phyloP scores from a whole-genome alignment of 2,888 invertebrate species.

The Euphydryas editha region DNA sequence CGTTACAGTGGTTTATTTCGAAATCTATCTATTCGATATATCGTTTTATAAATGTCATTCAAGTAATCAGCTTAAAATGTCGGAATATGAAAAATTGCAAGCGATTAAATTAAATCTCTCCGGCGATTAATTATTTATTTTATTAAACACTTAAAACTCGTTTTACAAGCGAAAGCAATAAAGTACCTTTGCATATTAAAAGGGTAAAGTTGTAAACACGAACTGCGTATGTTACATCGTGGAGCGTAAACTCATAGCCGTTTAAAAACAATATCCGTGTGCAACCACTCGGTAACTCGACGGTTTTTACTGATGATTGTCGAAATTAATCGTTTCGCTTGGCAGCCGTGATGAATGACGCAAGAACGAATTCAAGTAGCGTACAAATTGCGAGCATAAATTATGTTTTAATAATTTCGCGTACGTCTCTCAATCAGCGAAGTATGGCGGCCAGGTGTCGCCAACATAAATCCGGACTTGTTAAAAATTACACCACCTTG shows the following conservation, averaged over 20 bases:
- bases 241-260: slow-evolving; percentile 24
- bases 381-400: slow-evolving; percentile 82
- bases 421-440: slow-evolving; percentile 60
- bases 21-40: not conserved
- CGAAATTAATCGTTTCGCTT: slow-evolving; percentile 67
- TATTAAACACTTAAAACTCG: not conserved
- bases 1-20: not conserved
- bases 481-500: slow-evolving; percentile 65
- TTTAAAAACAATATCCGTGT: slow-evolving; percentile 41
- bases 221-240: slow-evolving; percentile 8
- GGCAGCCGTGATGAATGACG: slow-evolving; percentile 75
- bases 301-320: slow-evolving; percentile 71
- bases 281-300: slow-evolving; percentile 52
- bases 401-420: slow-evolving; percentile 80
- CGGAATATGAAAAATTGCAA: not conserved
- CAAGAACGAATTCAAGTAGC: slow-evolving; percentile 79
- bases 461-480: slow-evolving; percentile 67
- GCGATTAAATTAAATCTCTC: not conserved
- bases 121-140: not conserved
- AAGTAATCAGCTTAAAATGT: not conserved
- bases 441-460: slow-evolving; percentile 67
- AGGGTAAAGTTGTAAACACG: slow-evolving; percentile 13
- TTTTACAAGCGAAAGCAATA: slow-evolving; percentile 4
- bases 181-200: slow-evolving; percentile 5
- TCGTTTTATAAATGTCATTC: not conserved